A percentile compares a stretch with the other conserved stretches of the same genome.
These are phyloP conservation scores for Microtus pennsylvanicus DNA, from an alignment of 2,113 vertebrate genomes.

Conservation along the genomic window DNA sequence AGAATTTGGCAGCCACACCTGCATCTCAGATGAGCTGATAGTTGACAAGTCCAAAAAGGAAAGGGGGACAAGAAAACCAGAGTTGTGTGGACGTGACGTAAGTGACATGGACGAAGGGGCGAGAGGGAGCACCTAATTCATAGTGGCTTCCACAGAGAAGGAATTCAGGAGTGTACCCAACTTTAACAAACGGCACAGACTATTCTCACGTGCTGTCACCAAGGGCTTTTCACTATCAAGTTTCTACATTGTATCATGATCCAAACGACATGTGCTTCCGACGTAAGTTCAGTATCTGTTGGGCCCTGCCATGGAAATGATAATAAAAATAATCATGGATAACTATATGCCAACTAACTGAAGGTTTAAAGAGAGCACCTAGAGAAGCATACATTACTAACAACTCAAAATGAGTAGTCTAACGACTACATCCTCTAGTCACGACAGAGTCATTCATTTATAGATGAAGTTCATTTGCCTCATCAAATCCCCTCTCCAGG, in stretches of 20 bases:
- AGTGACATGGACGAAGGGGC: background rate
- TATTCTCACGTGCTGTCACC: background rate
- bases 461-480: background rate
- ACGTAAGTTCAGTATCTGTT: background rate
- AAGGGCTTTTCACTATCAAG: background rate
- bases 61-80: background rate
- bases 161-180: background rate
- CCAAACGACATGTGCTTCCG: background rate
- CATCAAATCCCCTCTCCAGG: background rate
- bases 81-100: background rate
- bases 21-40: background rate
- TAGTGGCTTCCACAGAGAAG: background rate
- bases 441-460: background rate
- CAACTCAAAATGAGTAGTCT: background rate
- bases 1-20: background rate
- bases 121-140: too few species aligned
- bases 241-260: background rate
- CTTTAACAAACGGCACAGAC: background rate
- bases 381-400: background rate
- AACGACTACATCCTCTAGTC: background rate
- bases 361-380: constrained; percentile 10
- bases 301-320: background rate
- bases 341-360: background rate
- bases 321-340: background rate
- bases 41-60: background rate